phyloP scores from a whole-genome alignment of 2,797 vertebrate genomes.

The Phalloptychus januarius region DNA sequence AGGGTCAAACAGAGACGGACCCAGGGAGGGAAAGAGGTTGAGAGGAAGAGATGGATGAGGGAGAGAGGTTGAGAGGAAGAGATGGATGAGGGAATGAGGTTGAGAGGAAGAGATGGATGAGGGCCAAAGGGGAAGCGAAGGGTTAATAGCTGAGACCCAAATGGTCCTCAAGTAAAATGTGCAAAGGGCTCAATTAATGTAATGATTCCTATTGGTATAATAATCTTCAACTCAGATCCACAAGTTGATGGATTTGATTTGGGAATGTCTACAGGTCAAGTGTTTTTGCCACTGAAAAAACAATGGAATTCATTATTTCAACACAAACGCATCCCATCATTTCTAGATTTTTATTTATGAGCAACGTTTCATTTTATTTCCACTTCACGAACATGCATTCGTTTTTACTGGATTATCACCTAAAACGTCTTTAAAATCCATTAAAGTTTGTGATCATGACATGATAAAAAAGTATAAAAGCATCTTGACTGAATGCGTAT shows the following conservation, averaged over 20 bases:
- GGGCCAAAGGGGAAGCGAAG: constrained; percentile 30
- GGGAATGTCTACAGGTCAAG: too few species aligned
- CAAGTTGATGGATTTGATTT: not conserved
- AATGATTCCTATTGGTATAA: constrained; percentile 31
- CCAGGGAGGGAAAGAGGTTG: constrained; percentile 24
- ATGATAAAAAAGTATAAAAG: too few species aligned
- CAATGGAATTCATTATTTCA: too few species aligned
- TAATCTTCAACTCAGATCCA: constrained; percentile 8
- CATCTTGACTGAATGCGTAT: not conserved
- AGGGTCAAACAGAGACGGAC: constrained; percentile 21
- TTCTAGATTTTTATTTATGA: too few species aligned
- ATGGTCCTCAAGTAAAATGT: constrained; percentile 42
- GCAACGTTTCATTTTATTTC: too few species aligned
- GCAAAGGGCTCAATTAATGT: constrained; percentile 32
- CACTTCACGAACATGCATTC: too few species aligned
- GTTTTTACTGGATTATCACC: too few species aligned
- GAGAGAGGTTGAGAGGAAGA: constrained; percentile 18
- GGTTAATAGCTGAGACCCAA: constrained; percentile 54
- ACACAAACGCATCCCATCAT: too few species aligned
- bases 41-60: constrained; percentile 18
- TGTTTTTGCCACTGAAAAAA: too few species aligned
- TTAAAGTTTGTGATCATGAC: too few species aligned
- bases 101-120: too few species aligned
- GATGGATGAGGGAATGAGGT: constrained; percentile 25
- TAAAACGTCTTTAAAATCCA: too few species aligned